Base-by-base conservation (phyloP, 2,113 vertebrate genomes). In the Micromys minutus region DNA sequence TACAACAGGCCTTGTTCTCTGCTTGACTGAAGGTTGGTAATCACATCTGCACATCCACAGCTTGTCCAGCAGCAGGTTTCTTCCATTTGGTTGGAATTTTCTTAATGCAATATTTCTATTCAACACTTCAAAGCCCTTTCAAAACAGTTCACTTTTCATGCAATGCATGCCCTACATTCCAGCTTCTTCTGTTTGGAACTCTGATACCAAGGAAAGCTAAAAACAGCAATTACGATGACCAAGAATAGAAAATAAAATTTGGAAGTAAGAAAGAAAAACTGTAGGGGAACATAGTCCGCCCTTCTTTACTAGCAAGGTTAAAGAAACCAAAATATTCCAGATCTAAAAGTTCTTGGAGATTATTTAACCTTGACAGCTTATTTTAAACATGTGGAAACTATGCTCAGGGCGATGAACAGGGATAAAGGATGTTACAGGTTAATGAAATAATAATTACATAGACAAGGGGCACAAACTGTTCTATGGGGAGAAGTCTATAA, bases 81-180 rank as follows among this genome's bases (percentile, higher is more conserved):
- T 94, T 85, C 71, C 92, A 89, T 93, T 96, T 86, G 91, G 89
- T 92, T 69, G 94, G 92, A 97, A 96, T 97, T 95, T 94, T 95
- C 96, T 96, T 93, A 97, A 94, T 93, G 92, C 57, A 93, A 92
- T 95, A 93, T 96, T 95, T 96, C 94, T 95, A 96, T 85, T 97
- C 95, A 97, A 95, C 96, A 97, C 95, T 97, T 98, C 94, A 98
- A 97, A 98, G 97, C 61, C 92, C 96, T 96, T 94, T 97, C 94
- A 80, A 91, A 96, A 79, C 96, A 97, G 97, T 95, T 97, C 92
- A 75, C 92, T 97, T 95, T 95, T 94, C 96, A 81, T 95, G 85
- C 86, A 93, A 91, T 75, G 87, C 92, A 71, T 74, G 67, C 87
- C 55, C 90, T 86, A 86, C 92, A 94, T 92, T 93, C 92, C 67